Evolutionary conservation across 1,140 invertebrate species (phyloP).

Genomic region (Aphidius gifuensis): DNA sequence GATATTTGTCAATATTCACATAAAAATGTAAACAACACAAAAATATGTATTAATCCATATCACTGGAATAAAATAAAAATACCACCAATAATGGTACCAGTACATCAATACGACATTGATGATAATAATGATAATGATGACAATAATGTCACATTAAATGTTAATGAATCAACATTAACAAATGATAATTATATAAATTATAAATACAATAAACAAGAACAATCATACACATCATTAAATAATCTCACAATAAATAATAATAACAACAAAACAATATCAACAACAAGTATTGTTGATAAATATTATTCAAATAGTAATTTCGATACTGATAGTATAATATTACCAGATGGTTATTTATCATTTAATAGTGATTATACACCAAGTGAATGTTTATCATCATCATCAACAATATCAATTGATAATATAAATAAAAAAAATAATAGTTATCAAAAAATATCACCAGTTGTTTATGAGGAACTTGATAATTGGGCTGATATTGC

Average conservation of each 20-base stretch:
- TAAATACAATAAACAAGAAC: too few relatives aligned
- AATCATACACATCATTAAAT: too few relatives aligned
- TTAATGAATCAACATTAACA: slow-evolving; percentile 54
- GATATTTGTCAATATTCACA: slow-evolving; percentile 94
- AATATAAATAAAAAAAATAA: too few relatives aligned
- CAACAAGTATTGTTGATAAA: slow-evolving; percentile 56
- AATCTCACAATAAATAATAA: too few relatives aligned
- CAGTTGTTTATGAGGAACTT: slow-evolving; percentile 87
- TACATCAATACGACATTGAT: slow-evolving; percentile 88
- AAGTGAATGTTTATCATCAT: slow-evolving; percentile 28
- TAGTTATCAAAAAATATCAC: slow-evolving; percentile 67
- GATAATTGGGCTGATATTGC: slow-evolving; percentile 93
- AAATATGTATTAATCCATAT: slow-evolving; percentile 98
- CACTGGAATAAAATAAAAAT: slow-evolving; percentile 95
- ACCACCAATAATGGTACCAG: slow-evolving; percentile 91
- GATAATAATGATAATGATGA: slow-evolving; percentile 89
- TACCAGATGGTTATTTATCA: slow-evolving; percentile 89
- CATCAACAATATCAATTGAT: too few relatives aligned
- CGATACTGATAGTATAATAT: slow-evolving; percentile 73
- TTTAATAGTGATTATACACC: slow-evolving; percentile 68
- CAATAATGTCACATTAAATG: slow-evolving; percentile 62
- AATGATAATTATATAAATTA: slow-evolving; percentile 17
- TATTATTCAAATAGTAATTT: slow-evolving; percentile 58
- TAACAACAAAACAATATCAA: too few relatives aligned
- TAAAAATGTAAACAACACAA: slow-evolving; percentile 88